Evolutionary conservation across 1,140 invertebrate genomes (phyloP), one percentile per base, ranked within the genome.

Genomic region (Riptortus pedestris): DNA sequence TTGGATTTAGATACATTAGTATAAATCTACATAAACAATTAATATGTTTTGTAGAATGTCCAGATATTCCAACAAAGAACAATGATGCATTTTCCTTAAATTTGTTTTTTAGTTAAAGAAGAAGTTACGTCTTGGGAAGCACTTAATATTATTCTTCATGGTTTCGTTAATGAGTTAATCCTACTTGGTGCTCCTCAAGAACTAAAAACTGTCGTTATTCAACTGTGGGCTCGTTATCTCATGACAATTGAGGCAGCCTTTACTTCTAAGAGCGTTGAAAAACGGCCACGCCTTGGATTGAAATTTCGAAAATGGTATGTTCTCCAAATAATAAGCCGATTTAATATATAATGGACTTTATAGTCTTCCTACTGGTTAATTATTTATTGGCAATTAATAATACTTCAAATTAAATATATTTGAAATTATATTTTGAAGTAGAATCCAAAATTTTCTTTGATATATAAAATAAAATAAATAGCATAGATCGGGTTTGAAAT

Each of bases 211-310:
- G 79, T 79, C 65, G 71, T 80, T 4, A 74, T 83, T 22, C 80
- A 83, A 66, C 66, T 86, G n/a, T 86, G 84, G 84, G 74, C 80
- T 22, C 73, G 71, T 0, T 86, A 85, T 72, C 74, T 86, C 66
- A 69, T 75, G 29, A 78, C 79, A 68, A 71, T 81, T 62, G 78
- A 84, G 72, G 78, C 83, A 14, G 81, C 81, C 7, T 83, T 83
- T 67, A 76, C 76, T 64, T 78, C 78, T 2, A 75, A 71, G 20
- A 73, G 71, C 1, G 66, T 68, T 11, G 75, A 75, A 62, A 38
- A 61, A 5, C 55, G 78, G 27, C 83, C 83, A 12, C 82, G 79
- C 70, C 68, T 85, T 14, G 73, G 78, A 47, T 70, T 76, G 26
- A 72, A 73, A 22, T 79, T 75, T 67, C 63, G 73, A 33, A 73